phyloP scores from a whole-genome alignment of 2,888 invertebrate species.

The Vannuccia rotundouncinata region DNA sequence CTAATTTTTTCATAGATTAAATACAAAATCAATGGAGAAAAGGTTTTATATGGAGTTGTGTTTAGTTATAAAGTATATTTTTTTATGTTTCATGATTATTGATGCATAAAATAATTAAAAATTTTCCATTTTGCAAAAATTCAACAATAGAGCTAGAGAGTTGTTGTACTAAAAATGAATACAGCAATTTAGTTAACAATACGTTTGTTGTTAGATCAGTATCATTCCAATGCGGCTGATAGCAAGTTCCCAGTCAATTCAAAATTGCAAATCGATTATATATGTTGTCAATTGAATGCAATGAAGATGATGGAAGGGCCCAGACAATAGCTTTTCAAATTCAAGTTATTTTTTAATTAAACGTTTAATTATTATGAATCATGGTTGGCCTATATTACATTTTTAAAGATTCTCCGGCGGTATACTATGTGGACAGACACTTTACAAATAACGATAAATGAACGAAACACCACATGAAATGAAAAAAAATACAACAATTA shows the following conservation, averaged over 20 bases:
- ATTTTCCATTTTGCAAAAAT: no score
- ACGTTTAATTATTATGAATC: neutral
- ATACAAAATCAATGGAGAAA: no score
- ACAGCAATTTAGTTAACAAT: neutral
- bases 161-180: neutral
- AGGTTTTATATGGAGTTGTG: no score
- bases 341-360: neutral
- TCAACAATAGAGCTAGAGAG: neutral
- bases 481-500: neutral
- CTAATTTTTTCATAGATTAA: no score
- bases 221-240: neutral
- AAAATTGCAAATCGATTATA: slow-evolving; percentile 7
- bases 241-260: neutral
- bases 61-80: no score
- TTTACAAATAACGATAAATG: slow-evolving; percentile 1
- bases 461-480: slow-evolving; percentile 20
- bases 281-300: slow-evolving; percentile 10
- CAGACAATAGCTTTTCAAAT: slow-evolving; percentile 21
- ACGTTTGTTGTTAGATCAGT: slow-evolving; percentile 6
- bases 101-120: no score
- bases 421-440: slow-evolving; percentile 14
- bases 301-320: no score
- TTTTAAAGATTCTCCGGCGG: slow-evolving; percentile 1
- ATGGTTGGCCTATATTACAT: neutral
- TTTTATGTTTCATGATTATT: no score